phyloP scores from a whole-genome alignment of 2,888 invertebrate species.

The Nyleta sp. region DNA sequence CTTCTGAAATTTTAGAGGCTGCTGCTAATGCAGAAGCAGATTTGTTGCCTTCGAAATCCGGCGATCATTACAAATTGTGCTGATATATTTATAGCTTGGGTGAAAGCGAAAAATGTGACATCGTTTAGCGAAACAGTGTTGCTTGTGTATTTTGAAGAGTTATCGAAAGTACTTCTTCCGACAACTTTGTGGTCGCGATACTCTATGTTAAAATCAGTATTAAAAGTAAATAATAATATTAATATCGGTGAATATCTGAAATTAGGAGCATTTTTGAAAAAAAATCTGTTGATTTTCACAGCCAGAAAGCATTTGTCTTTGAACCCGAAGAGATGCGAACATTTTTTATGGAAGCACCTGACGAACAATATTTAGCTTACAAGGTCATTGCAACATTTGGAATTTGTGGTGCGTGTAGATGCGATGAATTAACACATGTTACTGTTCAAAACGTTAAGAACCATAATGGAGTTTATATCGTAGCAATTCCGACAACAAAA shows the following conservation, averaged over 20 bases:
- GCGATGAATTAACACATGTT: constrained; percentile 34
- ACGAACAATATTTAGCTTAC: constrained; percentile 3
- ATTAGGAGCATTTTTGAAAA: constrained; percentile 7
- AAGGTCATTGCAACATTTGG: constrained; percentile 31
- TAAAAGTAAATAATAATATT: background rate
- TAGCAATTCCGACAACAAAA: constrained; percentile 28
- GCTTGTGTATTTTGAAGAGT: background rate
- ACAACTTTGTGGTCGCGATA: constrained; percentile 15
- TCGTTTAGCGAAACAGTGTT: background rate
- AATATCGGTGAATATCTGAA: background rate
- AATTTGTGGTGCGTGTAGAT: constrained; percentile 36
- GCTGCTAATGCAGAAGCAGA: background rate
- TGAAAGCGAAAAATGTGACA: background rate
- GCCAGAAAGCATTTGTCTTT: background rate
- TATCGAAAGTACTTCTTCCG: background rate
- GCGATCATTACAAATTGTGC: background rate
- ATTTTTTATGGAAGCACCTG: constrained; percentile 2
- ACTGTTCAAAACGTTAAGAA: constrained; percentile 16
- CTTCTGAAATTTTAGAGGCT: background rate
- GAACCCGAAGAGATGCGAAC: background rate
- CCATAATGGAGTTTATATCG: constrained; percentile 19
- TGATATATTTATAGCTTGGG: background rate
- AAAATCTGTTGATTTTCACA: constrained; percentile 2
- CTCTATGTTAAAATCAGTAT: constrained; percentile 13
- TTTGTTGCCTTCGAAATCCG: background rate